phyloP scores from a whole-genome alignment of 2,888 invertebrate genomes.

The Arge pagana region DNA sequence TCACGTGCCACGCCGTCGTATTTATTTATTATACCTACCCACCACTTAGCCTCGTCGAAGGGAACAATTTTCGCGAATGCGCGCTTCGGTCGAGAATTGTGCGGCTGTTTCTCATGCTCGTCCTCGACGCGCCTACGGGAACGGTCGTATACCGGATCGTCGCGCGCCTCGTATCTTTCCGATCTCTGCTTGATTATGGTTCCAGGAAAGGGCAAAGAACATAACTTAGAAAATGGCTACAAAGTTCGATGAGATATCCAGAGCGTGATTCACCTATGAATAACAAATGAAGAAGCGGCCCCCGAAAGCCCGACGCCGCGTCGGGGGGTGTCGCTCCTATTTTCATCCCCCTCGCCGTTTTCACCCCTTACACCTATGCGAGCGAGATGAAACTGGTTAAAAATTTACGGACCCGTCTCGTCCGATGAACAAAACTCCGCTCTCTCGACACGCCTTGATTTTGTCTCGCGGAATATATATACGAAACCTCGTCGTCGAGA shows the following conservation, averaged over 20 bases:
- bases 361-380: neutral
- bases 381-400: slow-evolving; percentile 14
- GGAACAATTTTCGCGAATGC: no score
- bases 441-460: neutral
- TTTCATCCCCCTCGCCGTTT: neutral
- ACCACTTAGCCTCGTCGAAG: no score
- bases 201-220: no score
- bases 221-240: slow-evolving; percentile 2
- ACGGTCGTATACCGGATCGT: no score
- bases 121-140: no score
- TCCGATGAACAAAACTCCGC: no score
- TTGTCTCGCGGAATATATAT: neutral
- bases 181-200: no score
- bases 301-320: neutral
- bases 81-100: no score
- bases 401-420: slow-evolving; percentile 13
- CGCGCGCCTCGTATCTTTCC: no score
- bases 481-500: neutral
- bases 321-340: neutral
- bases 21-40: no score
- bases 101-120: no score
- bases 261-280: slow-evolving; percentile 37
- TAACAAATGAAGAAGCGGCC: slow-evolving; percentile 37
- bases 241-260: slow-evolving; percentile 17
- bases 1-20: no score